Evolutionary conservation across 1,140 invertebrate species (phyloP), one percentile per base, ranked within the genome.

Genomic region (Drosophila cardini): DNA sequence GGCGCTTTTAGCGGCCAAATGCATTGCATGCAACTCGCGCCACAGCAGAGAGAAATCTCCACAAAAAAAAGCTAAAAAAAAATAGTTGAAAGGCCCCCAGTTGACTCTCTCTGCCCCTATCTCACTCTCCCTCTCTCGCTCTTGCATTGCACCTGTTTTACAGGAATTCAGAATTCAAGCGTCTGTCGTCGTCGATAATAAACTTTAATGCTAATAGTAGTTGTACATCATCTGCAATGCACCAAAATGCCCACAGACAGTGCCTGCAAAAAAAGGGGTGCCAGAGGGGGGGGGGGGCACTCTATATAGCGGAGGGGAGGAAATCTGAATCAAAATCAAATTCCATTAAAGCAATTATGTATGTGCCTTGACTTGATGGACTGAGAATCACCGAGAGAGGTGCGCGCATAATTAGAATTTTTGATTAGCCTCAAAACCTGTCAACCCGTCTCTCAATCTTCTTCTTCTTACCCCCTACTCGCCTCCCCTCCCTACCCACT

Each of bases 191-290:
- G 84, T 89, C 81, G 85, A 90, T 90, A 90, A 90, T 90, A 90
- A 90, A 90, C 85, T 90, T 90, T 90, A 90, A 90, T 90, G 85
- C 85, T 90, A 90, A 90, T 90, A 90, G 86, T 72, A 74, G 85
- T 90, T 90, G 86, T 90, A 90, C 85, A 90, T 90, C 85, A 90
- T 90, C 83, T 67, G 62, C 84, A 83, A 84, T 87, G 84, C 80
- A 78, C 84, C 84, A 84, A 89, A 84, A 89, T 89, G 56, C 58
- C 61, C 63, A 79, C 61, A 80, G 61, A 76, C 58, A 69, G 45
- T 34, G 71, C 57, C 63, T 34, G 32, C 52, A 42, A 46, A 36
- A 16, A 57, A n/a, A n/a, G n/a, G n/a, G n/a, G 34, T 32, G 18
- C 21, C 6, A 3, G 13, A 11, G 30, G 9, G 18, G 56, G 8